Evolutionary conservation across 1,140 invertebrate genomes (phyloP), one percentile per base, ranked within the genome.

Genomic region (Heliconius congener): DNA sequence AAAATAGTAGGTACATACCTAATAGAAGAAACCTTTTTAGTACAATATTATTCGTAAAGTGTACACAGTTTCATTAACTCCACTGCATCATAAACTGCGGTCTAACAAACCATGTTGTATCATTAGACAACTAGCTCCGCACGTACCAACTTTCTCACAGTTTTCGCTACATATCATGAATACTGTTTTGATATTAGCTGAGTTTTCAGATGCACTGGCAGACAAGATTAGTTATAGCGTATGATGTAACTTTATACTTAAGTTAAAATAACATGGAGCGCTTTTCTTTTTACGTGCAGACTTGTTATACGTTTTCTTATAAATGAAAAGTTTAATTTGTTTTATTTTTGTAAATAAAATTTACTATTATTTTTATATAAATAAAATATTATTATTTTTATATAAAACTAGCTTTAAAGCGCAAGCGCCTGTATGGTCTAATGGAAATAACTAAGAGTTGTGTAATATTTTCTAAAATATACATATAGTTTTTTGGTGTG

Each of bases 31-130:
- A 13, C 70, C 55, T 55, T 73, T 71, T 79, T 79, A 57, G 74
- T 73, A 30, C 18, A 76, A 81, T 74, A 77, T 81, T 77, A 81
- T 81, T 81, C 75, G 42, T 57, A 73, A 71, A 79, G 71, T 46
- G 57, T 66, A 52, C 74, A 76, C 52, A 52, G 74, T 73, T 80
- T 76, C 71, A 76, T 72, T 66, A 76, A 71, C 70, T 73, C 66
- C 75, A 77, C 42, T 60, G 60, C 72, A 77, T 57, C 30, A 77
- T 77, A 81, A 81, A 77, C 79, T 81, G 74, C 76, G 42, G 50
- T 70, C 71, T 73, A 81, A 77, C 71, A 81, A 81, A 77, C 79
- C 76, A 78, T 72, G 72, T 73, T 77, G 76, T 81, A 81, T 81
- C 75, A 81, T 81, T 70, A 52, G 75, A 80, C 76, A 80, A 80